A percentile compares a stretch with the other conserved stretches of the same genome.
Conservation (phyloP, 2,888 invertebrate genomes). For the Priocnemis perturbator region DNA sequence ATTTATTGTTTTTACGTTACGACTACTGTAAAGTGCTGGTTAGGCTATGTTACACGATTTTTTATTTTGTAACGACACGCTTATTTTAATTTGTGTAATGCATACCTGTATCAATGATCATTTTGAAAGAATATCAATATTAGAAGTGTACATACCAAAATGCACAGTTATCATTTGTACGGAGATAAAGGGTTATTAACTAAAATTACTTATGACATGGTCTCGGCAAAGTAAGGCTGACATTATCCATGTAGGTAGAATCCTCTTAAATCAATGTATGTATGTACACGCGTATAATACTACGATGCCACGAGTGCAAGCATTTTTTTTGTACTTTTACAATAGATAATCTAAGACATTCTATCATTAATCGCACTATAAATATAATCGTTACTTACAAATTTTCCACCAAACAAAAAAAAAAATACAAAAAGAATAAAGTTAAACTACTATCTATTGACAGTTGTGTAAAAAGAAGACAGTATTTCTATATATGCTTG, state of each 20-base stretch:
- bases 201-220: too few relatives aligned
- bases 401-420: slow-evolving; percentile 4
- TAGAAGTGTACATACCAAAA: neutral
- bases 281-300: slow-evolving; percentile 15
- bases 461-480: slow-evolving; percentile 4
- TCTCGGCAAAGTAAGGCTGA: too few relatives aligned
- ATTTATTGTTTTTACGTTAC: slow-evolving; percentile 56
- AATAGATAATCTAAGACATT: slow-evolving; percentile 4
- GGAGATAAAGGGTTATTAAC: neutral
- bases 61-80: neutral
- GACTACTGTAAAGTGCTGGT: neutral
- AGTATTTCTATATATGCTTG: slow-evolving; percentile 10
- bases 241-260: too few relatives aligned
- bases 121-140: neutral
- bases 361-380: slow-evolving; percentile 6
- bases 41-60: too few relatives aligned
- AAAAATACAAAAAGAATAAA: slow-evolving; percentile 3
- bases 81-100: neutral
- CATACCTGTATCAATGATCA: neutral
- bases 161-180: slow-evolving; percentile 6
- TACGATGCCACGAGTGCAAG: slow-evolving; percentile 7
- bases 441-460: neutral
- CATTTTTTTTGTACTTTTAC: slow-evolving; percentile 6
- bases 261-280: slow-evolving; percentile 3
- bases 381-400: neutral